A percentile compares a stretch with the other conserved stretches of the same genome.
phyloP scores from a whole-genome alignment of 64 coral and sea anemone genomes.

The Anthopleura sola region DNA sequence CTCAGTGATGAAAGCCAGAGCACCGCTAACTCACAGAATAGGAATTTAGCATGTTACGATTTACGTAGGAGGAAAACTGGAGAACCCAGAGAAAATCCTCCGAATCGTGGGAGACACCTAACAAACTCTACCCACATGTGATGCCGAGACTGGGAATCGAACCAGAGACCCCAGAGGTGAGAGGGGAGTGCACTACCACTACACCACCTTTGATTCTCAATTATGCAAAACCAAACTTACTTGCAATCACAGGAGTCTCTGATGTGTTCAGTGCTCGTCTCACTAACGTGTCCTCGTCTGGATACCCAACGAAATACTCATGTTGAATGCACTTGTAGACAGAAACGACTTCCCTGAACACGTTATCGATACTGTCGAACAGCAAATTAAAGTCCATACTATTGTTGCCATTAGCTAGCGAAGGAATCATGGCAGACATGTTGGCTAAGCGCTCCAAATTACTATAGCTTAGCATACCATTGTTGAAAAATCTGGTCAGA shows the following conservation, averaged over 20 bases:
- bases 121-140: no score
- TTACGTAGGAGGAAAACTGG: no score
- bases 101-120: no score
- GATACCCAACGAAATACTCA: constrained; percentile 67
- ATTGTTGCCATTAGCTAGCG: background rate
- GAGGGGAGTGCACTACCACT: no score
- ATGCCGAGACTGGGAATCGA: no score
- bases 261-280: constrained; percentile 69
- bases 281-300: constrained; percentile 68
- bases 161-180: no score
- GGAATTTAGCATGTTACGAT: no score
- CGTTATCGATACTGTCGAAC: constrained; percentile 37
- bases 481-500: background rate
- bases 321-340: constrained; percentile 63
- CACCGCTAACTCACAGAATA: no score
- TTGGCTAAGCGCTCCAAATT: background rate
- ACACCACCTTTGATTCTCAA: no score
- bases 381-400: constrained; percentile 23
- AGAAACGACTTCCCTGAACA: constrained; percentile 35
- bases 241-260: constrained; percentile 58
- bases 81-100: no score
- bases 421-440: background rate
- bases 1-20: no score
- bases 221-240: constrained; percentile 43
- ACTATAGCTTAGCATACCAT: background rate